Evolutionary conservation across 2,888 invertebrate species (phyloP), one percentile per base, ranked within the genome.

Genomic region (Melipona beecheii): DNA sequence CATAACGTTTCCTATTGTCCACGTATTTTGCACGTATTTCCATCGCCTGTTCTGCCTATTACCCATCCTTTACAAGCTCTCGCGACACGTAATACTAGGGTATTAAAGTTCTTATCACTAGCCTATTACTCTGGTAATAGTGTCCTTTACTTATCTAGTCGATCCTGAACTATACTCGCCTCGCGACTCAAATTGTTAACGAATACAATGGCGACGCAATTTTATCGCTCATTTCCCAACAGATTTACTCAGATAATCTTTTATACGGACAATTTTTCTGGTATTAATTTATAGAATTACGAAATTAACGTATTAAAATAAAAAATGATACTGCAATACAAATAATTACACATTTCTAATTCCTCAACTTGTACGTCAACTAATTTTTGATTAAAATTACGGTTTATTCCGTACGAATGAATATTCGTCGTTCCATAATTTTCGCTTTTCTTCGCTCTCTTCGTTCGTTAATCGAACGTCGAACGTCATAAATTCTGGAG

Each of bases 61-160:
- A 73, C 65, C 68, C 77, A 75, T 68, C 75, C 72, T 82, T 84
- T 75, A 80, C 66, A 77, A 62, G 70, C 84, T 79, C 81, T 79
- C 83, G 69, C 76, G 84, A 71, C 87, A 75, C 75, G 68, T 87
- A 86, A 90, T 87, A 71, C 76, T 78, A 77, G 80, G 70, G 84
- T 76, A 89, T 90, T 90, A 90, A 90, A 86, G 84, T 87, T 86
- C 88, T 91, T 90, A 90, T 91, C 91, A 80, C 84, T 62, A 85
- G 86, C 86, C 89, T 87, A 91, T 91, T 91, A 92, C 86, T 84
- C 81, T 54, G 78, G 84, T 92, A 92, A 91, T 90, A 85, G 88
- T 83, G 81, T 87, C 83, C 87, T 87, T 88, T 90, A 89, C 91
- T 87, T 88, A 89, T 86, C 80, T 80, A 75, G 72, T 78, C 70